Evolutionary conservation across 2,113 vertebrate species (phyloP), one percentile per base, ranked within the genome.

Genomic region (Ia io): DNA sequence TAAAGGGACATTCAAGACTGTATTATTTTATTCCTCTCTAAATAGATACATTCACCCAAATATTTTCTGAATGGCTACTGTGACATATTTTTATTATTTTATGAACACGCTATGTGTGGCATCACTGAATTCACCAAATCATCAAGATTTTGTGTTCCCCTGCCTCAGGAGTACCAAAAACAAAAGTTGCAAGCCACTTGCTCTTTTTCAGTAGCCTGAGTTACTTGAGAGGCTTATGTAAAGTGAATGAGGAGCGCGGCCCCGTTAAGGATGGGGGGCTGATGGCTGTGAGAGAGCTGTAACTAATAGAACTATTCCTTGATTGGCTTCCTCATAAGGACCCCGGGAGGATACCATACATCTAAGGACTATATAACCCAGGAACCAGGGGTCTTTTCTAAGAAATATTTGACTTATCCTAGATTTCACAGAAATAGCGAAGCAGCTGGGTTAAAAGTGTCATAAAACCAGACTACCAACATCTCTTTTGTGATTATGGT

Each of bases 1-100:
- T 37, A 73, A 73, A 44, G 2, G 67, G 22, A 6, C 44, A 0
- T 28, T 84, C 1, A 59, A 80, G 20, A 74, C 4, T 8, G 3
- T 4, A 42, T 83, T 28, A 61, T 61, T 89, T 89, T 59, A 47
- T 82, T 96, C 3, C 28, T 88, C 2, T 77, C 12, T 92, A 88
- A 53, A 32, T 69, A 73, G 25, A 47, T 28, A 91, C n/a, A 23
- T 13, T 40, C 25, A 53, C 9, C 61, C 18, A 40, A 65, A 59
- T 84, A 12, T 42, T 51, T 82, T 25, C 35, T 90, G 6, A 80
- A 23, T 63, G 25, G 4, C 9, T 8, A 76, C 9, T 6, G 3
- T 65, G 3, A 10, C 12, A 70, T 56, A 77, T 35, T 79, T 91
- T 28, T 53, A 22, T 67, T 69, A 53, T 7, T 70, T 73, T 51